These are phyloP conservation scores for Sebastolobus altivelis DNA, from an alignment of 2,797 vertebrate genomes.

Conservation along the genomic window DNA sequence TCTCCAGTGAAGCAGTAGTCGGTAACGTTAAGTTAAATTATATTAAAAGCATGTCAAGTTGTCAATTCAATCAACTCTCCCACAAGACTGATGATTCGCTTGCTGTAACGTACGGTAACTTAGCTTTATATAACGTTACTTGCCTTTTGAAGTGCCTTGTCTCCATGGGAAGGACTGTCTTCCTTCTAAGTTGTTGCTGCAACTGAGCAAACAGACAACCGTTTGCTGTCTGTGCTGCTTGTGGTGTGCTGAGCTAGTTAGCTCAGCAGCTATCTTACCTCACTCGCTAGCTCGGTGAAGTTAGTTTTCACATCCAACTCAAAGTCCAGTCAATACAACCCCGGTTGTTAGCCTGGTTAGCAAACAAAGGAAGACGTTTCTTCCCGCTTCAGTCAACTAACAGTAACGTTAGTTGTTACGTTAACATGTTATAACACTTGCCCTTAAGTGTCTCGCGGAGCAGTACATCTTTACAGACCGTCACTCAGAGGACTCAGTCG, in stretches of 20 bases:
- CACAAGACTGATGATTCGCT: background rate
- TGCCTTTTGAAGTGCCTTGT: constrained; percentile 32
- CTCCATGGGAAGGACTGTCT: constrained; percentile 21
- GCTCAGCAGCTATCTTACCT: constrained; percentile 28
- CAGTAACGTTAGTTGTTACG: background rate
- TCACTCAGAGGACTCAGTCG: background rate
- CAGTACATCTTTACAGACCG: background rate
- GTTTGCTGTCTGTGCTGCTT: constrained; percentile 1
- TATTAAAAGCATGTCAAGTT: background rate
- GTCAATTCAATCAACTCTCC: background rate
- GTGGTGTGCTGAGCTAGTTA: constrained; percentile 32
- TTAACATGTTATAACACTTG: background rate
- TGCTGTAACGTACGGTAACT: too few relatives aligned
- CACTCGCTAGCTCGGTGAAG: constrained; percentile 34
- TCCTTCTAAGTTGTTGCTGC: constrained; percentile 38
- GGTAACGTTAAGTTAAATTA: background rate
- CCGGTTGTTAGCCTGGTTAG: background rate
- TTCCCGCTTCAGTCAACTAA: background rate
- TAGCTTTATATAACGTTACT: background rate
- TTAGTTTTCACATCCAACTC: constrained; percentile 28
- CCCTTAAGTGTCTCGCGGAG: background rate
- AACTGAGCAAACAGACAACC: constrained; percentile 12
- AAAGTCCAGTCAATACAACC: constrained; percentile 5
- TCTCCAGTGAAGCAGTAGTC: background rate
- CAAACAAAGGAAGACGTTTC: background rate